Base-by-base conservation (phyloP, 2,888 invertebrate species). In the Acronicta leporina region DNA sequence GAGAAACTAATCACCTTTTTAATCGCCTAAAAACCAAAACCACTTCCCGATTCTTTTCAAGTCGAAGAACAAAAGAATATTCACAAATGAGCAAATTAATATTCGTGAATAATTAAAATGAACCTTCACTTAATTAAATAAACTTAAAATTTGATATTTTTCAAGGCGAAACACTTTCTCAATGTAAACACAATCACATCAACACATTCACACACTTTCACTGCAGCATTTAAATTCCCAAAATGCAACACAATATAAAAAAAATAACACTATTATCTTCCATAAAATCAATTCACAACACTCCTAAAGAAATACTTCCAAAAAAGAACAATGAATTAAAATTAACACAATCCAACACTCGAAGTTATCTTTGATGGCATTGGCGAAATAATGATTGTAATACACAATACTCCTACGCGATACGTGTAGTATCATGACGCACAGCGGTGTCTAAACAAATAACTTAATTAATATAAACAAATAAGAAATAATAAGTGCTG, bases 311-410 rank as follows among this genome's bases (percentile, higher is more conserved):
- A 10, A 20, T 41, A 45, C 13, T 27, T 9, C 16, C 5, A 35
- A 16, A 20, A 46, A 46, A n/a, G 2, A 38, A 47, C 38, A 52
- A 27, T 49, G 27, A 46, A 59, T 51, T 51, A 53, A 47, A 46
- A 47, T 20, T 2, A 58, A 72, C 38, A 8, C 45, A 63, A 38
- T 57, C 38, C 30, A 14, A 58, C 56, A 57, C 7, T 38, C 15
- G 33, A 42, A 50, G n/a, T 73, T 65, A 76, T 77, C 75, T 49
- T 48, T 20, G 64, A 64, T 77, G 70, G 47, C 52, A 59, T 58
- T 58, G 42, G 57, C 44, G 47, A 63, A 77, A 70, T 63, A 70
- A 70, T 70, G 77, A 77, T 75, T 62, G 57, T 56, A 64, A 9
- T n/a, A 42, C 47, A 27, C 44, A 41, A 54, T 40, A 53, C 46